These are phyloP conservation scores for Spermophilus dauricus DNA, from an alignment of 2,113 vertebrate genomes.

Conservation along the genomic window DNA sequence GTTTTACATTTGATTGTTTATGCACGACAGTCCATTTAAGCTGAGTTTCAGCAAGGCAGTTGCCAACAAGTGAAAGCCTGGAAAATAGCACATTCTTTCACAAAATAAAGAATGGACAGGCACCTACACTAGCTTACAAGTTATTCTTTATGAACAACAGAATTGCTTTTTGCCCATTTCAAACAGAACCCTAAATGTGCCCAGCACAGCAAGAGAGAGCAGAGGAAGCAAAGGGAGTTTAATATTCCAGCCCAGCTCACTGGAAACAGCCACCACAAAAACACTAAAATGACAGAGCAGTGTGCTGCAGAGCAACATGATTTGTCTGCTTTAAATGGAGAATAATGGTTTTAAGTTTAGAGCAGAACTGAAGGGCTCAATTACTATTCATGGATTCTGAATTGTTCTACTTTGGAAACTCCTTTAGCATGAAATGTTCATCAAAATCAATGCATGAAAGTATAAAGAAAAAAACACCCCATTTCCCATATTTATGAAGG, in stretches of 20 bases:
- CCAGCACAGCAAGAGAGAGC: constrained; percentile 86
- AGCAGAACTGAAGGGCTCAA: constrained; percentile 89
- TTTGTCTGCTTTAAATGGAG: constrained; percentile 90
- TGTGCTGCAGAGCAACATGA: constrained; percentile 87
- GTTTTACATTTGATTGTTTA: constrained; percentile 85
- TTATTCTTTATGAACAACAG: constrained; percentile 88
- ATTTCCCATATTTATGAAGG: constrained; percentile 76
- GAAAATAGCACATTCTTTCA: constrained; percentile 82
- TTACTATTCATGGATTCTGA: constrained; percentile 91
- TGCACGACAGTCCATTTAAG: constrained; percentile 67
- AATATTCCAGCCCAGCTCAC: constrained; percentile 88
- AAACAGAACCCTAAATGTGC: constrained; percentile 86
- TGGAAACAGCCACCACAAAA: constrained; percentile 73
- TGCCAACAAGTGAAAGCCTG: constrained; percentile 84
- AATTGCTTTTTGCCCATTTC: constrained; percentile 89
- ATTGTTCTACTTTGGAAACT: constrained; percentile 88
- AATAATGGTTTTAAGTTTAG: constrained; percentile 91
- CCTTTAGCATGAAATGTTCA: constrained; percentile 90
- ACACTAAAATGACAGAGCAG: constrained; percentile 86
- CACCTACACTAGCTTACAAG: constrained; percentile 78
- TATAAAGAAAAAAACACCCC: constrained; percentile 76
- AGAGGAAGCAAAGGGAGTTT: constrained; percentile 84
- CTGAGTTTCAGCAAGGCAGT: constrained; percentile 80
- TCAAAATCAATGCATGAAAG: constrained; percentile 88
- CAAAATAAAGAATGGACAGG: constrained; percentile 86